A percentile compares a stretch with the other conserved stretches of the same genome.
phyloP scores from a whole-genome alignment of 2,888 invertebrate genomes.

The Brachyopa scutellaris region DNA sequence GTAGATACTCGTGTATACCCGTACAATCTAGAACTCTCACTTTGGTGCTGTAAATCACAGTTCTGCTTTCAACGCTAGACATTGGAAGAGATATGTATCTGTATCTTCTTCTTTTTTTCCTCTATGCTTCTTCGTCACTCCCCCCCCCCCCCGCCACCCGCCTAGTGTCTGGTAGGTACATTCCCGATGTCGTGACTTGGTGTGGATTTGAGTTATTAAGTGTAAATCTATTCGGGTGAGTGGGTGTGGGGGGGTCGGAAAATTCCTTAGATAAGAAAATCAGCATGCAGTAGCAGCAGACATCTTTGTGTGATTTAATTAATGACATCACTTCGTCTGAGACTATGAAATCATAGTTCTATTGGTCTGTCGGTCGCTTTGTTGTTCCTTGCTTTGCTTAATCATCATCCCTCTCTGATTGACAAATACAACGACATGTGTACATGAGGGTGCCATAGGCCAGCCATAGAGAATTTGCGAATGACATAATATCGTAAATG shows the following conservation, averaged over 20 bases:
- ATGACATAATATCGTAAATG: constrained; percentile 46
- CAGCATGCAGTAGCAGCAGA: constrained; percentile 4
- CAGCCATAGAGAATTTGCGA: background rate
- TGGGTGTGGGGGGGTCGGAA: background rate
- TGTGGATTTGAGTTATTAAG: constrained; percentile 49
- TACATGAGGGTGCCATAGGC: constrained; percentile 10
- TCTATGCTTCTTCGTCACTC: background rate
- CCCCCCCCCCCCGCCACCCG: background rate
- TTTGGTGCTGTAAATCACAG: constrained; percentile 14
- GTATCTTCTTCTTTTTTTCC: background rate
- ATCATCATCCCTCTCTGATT: constrained; percentile 6
- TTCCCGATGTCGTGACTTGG: background rate
- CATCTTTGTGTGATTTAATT: constrained; percentile 35
- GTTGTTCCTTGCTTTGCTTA: background rate
- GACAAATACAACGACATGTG: background rate
- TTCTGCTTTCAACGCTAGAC: constrained; percentile 2
- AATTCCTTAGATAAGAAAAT: constrained; percentile 15
- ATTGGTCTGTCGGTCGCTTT: background rate
- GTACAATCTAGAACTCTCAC: background rate
- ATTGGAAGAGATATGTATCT: constrained; percentile 20
- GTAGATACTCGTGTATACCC: background rate
- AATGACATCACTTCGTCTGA: constrained; percentile 45
- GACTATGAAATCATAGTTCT: constrained; percentile 18
- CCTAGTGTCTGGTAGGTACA: too few relatives aligned
- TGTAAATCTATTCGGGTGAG: constrained; percentile 23